A percentile compares a stretch with the other conserved stretches of the same genome.
Evolutionary conservation across 2,888 invertebrate species (phyloP).

Genomic region (Lucinisca nassula): DNA sequence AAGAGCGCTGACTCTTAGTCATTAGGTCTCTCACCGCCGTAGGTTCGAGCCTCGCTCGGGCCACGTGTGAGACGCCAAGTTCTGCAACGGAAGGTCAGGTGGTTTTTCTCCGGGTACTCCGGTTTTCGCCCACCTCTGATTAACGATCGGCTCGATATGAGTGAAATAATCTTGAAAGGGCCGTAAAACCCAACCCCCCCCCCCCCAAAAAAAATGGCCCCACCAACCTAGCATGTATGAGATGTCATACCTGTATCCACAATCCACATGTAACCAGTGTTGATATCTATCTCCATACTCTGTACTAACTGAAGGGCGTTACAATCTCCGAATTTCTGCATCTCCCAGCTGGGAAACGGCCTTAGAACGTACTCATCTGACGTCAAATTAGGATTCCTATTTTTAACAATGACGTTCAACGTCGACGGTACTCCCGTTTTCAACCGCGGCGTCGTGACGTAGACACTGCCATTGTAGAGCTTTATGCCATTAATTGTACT

Average conservation of each 20-base stretch:
- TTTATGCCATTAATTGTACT: constrained; percentile 76
- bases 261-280: constrained; percentile 77
- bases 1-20: too few relatives aligned
- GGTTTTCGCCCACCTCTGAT: too few relatives aligned
- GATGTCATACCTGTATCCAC: constrained; percentile 69
- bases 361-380: constrained; percentile 52
- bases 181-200: too few relatives aligned
- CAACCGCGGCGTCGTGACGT: constrained; percentile 72
- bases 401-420: constrained; percentile 61
- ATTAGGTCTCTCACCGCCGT: too few relatives aligned
- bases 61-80: too few relatives aligned
- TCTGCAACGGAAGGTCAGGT: too few relatives aligned
- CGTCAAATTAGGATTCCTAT: constrained; percentile 20
- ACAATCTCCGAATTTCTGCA: constrained; percentile 71
- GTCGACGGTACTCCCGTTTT: constrained; percentile 72
- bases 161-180: too few relatives aligned
- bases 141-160: too few relatives aligned
- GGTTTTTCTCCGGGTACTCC: too few relatives aligned
- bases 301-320: constrained; percentile 72
- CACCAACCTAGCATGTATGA: too few relatives aligned
- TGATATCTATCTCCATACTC: constrained; percentile 77
- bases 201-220: too few relatives aligned
- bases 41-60: too few relatives aligned
- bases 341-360: constrained; percentile 73
- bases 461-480: constrained; percentile 68